A percentile compares a stretch with the other conserved stretches of the same genome.
Evolutionary conservation across 2,888 invertebrate species (phyloP).

Genomic region (Netelia inedita): DNA sequence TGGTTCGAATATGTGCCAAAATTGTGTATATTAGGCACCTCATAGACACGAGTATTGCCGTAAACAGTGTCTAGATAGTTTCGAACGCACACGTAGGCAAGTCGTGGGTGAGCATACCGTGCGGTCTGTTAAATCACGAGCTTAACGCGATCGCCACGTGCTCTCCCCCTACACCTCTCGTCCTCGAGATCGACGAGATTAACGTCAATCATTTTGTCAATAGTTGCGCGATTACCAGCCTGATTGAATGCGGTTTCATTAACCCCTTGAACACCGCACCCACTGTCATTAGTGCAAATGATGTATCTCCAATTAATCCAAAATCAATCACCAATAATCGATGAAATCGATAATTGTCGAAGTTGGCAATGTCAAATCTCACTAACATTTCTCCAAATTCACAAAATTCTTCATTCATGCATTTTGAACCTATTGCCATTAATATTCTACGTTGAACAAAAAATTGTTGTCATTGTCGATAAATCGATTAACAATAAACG

Average conservation of each 20-base stretch:
- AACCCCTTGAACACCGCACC: neutral
- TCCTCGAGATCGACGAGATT: slow-evolving; percentile 50
- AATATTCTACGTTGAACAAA: neutral
- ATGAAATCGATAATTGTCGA: too few relatives aligned
- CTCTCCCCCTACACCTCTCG: slow-evolving; percentile 2
- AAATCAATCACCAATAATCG: neutral
- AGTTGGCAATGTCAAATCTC: too few relatives aligned
- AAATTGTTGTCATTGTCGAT: neutral
- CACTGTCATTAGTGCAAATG: neutral
- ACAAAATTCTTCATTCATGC: neutral
- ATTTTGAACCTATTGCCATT: neutral
- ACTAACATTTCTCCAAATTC: neutral
- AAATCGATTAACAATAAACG: neutral
- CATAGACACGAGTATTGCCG: neutral
- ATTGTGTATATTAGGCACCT: slow-evolving; percentile 15
- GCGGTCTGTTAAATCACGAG: slow-evolving; percentile 61
- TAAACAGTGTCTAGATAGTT: slow-evolving; percentile 14
- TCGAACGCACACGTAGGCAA: slow-evolving; percentile 76
- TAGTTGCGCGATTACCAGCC: slow-evolving; percentile 28
- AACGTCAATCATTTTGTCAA: slow-evolving; percentile 56
- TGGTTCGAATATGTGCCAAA: neutral
- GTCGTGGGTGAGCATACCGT: slow-evolving; percentile 74
- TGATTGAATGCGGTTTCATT: slow-evolving; percentile 43
- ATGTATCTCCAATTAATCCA: neutral
- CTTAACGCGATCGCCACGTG: slow-evolving; percentile 54